A percentile compares a stretch with the other conserved stretches of the same genome.
phyloP scores from a whole-genome alignment of 2,797 vertebrate species.

The Philypnodon macrostomus region DNA sequence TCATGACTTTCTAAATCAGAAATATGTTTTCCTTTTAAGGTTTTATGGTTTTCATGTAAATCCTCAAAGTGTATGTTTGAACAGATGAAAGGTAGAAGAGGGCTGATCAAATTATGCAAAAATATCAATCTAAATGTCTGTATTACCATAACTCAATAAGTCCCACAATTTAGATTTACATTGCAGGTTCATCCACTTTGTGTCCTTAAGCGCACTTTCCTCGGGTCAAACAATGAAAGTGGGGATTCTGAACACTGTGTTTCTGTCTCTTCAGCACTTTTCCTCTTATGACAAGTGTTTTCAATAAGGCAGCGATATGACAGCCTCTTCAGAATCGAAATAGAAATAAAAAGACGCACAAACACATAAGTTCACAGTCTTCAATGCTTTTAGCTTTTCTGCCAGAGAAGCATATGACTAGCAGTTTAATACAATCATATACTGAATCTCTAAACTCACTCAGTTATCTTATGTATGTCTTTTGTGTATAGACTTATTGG shows the following conservation, averaged over 20 bases:
- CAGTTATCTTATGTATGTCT: too few relatives aligned
- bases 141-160: conserved; percentile 40
- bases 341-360: conserved; percentile 14
- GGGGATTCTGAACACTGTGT: background rate
- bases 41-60: too few relatives aligned
- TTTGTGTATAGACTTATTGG: too few relatives aligned
- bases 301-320: conserved; percentile 32
- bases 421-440: conserved; percentile 46
- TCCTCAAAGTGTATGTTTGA: too few relatives aligned
- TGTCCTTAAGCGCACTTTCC: background rate
- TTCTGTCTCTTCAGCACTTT: background rate
- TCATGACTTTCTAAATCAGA: too few relatives aligned
- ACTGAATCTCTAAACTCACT: background rate
- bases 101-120: too few relatives aligned
- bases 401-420: conserved; percentile 42
- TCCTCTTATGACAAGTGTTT: conserved; percentile 34
- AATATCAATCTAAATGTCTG: conserved; percentile 32
- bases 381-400: conserved; percentile 32
- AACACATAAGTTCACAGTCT: conserved; percentile 9
- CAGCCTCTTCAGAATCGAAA: conserved; percentile 16
- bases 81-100: too few relatives aligned
- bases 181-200: conserved; percentile 6
- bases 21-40: too few relatives aligned
- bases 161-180: conserved; percentile 18
- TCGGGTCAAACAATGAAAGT: conserved; percentile 14